phyloP scores from a whole-genome alignment of 2,113 vertebrate genomes.

The Xiphorhynchus elegans region DNA sequence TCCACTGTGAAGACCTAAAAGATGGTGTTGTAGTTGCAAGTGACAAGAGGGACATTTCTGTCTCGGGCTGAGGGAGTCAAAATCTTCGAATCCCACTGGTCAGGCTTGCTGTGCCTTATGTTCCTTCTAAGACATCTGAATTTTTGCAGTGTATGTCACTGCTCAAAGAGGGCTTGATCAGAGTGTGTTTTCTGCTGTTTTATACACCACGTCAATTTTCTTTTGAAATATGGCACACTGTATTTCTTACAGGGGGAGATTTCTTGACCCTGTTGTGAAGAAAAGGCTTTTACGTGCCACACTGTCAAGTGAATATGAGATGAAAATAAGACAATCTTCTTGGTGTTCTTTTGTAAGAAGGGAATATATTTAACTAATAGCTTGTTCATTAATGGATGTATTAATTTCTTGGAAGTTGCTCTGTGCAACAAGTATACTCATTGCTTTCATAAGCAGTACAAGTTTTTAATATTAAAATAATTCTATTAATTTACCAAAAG shows the following conservation, averaged over 20 bases:
- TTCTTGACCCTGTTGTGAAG: not conserved
- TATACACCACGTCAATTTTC: not conserved
- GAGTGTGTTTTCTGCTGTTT: not conserved
- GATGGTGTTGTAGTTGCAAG: not conserved
- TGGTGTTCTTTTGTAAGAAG: not conserved
- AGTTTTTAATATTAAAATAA: not conserved
- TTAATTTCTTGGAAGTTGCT: constrained; percentile 15
- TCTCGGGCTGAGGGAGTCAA: not conserved
- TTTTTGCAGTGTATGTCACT: not conserved
- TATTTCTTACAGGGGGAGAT: not conserved
- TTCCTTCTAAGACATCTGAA: not conserved
- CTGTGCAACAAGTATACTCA: not conserved
- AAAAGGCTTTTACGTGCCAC: not conserved
- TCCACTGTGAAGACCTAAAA: not conserved
- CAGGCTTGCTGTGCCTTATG: fast-evolving
- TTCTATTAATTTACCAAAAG: constrained; percentile 8
- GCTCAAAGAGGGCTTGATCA: not conserved
- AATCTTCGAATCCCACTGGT: not conserved
- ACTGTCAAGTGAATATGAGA: not conserved
- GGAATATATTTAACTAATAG: not conserved
- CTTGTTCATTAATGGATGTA: not conserved
- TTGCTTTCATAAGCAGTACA: not conserved
- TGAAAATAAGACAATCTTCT: not conserved
- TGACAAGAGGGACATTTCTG: not conserved
- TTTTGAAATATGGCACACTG: not conserved